Evolutionary conservation across 2,797 vertebrate genomes (phyloP), one percentile per base, ranked within the genome.

Genomic region (Sebastiscus albofasciatus): DNA sequence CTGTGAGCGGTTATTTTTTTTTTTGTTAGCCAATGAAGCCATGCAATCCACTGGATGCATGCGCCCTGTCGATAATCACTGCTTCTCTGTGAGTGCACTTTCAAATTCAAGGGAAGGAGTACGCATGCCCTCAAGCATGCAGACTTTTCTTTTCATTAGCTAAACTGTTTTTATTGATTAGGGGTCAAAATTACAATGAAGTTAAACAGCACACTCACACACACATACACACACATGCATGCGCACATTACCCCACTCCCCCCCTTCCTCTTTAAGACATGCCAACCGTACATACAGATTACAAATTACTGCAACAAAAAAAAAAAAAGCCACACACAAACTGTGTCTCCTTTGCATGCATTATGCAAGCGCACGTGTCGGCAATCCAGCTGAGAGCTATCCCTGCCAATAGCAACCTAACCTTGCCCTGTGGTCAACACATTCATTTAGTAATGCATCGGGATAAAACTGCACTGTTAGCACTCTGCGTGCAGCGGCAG

Each of bases 81-180:
- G 72, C 84, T 88, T 72, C 84, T 26, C 67, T 76, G 80, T 70
- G 56, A 83, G 87, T 83, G 87, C 87, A 73, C 85, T 84, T 83
- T 88, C 59, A 77, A 80, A 92, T 79, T 81, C 90, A 90, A 52
- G 84, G 84, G 83, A 75, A 67, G 77, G 79, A 84, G 80, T 75
- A 69, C 56, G 77, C 92, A 91, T 87, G 88, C 89, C 87, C 85
- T 77, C 68, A 65, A 92, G 90, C 94, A 92, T 93, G 93, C 94
- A 88, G 83, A 85, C 82, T 74, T 70, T 54, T 42, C 67, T 82
- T 90, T 89, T 94, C 92, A 94, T 94, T 93, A 94, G 91, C 92
- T 94, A 94, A 71, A 94, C 86, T 91, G 89, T 89, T 92, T 92
- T 93, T 91, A 95, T 93, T 92, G 93, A 94, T 95, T 92, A 89